Conservation (phyloP, 2,888 invertebrate genomes). For the Hydraecia micacea region DNA sequence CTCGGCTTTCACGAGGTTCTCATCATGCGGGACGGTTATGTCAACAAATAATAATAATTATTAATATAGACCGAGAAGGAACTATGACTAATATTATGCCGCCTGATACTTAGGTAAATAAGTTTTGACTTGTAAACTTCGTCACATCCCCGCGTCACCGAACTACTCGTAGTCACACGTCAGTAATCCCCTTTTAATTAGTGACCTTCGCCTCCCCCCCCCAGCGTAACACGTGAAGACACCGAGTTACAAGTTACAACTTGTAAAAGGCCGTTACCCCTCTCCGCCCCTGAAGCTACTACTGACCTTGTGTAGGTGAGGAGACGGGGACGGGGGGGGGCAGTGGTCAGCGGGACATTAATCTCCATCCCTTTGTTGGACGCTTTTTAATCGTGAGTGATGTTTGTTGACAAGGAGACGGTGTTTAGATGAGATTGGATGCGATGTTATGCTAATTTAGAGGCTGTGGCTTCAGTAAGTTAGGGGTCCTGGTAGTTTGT, state of each 20-base stretch:
- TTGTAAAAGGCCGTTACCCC: constrained; percentile 44
- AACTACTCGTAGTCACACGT: constrained; percentile 1
- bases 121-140: not conserved
- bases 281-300: constrained; percentile 14
- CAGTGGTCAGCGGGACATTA: constrained; percentile 57
- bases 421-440: constrained; percentile 22
- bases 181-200: constrained; percentile 54
- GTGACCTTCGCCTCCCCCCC: constrained; percentile 10
- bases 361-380: constrained; percentile 55
- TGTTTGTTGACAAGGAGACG: constrained; percentile 48
- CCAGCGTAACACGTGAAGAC: constrained; percentile 33
- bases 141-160: not conserved
- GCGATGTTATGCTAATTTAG: constrained; percentile 17
- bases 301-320: constrained; percentile 27
- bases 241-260: constrained; percentile 41
- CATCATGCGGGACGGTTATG: no score
- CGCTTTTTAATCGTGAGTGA: constrained; percentile 62
- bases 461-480: not conserved
- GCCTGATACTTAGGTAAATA: not conserved
- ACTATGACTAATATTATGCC: not conserved
- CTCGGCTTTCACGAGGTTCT: no score
- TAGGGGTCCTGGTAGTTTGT: constrained; percentile 9
- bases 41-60: no score
- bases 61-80: not conserved
- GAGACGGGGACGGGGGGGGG: not conserved